Percentiles rank a stretch among this genome's conserved stretches.
phyloP scores from a whole-genome alignment of 2,888 invertebrate species.

The Amiota communis region DNA sequence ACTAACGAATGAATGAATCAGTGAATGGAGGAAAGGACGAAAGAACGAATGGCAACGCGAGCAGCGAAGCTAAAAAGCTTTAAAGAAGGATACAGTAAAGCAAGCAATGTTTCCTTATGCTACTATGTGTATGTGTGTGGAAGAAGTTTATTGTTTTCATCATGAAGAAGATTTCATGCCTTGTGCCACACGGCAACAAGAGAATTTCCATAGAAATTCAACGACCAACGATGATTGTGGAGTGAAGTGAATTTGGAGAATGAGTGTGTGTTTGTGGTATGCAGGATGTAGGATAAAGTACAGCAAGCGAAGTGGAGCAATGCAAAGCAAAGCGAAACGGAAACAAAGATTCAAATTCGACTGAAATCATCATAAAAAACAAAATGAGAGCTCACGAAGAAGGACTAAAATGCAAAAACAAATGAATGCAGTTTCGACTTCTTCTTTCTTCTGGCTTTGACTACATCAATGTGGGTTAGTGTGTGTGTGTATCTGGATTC shows the following conservation, averaged over 20 bases:
- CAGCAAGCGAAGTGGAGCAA: not conserved
- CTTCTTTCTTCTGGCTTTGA: not conserved
- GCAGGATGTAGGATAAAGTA: not conserved
- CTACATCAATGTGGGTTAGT: not conserved
- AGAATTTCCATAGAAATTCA: no score
- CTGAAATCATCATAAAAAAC: conserved; percentile 30
- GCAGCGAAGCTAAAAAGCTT: no score
- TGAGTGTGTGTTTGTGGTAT: not conserved
- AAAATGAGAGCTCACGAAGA: conserved; percentile 12
- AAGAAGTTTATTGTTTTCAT: conserved; percentile 43
- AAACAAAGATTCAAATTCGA: conserved; percentile 39
- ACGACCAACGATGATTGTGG: no score
- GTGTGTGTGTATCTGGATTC: not conserved
- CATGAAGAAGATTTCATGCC: conserved; percentile 29
- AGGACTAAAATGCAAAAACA: not conserved
- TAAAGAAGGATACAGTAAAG: no score
- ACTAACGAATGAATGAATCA: not conserved
- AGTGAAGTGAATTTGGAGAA: no score
- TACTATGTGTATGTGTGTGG: not conserved
- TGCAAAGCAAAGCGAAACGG: conserved; percentile 14
- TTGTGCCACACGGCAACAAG: not conserved
- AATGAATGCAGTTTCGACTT: not conserved
- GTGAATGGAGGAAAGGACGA: not conserved
- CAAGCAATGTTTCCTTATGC: no score
- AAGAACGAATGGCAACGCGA: not conserved